Evolutionary conservation across 2,797 vertebrate genomes (phyloP).

Genomic region (Botia almorhae): DNA sequence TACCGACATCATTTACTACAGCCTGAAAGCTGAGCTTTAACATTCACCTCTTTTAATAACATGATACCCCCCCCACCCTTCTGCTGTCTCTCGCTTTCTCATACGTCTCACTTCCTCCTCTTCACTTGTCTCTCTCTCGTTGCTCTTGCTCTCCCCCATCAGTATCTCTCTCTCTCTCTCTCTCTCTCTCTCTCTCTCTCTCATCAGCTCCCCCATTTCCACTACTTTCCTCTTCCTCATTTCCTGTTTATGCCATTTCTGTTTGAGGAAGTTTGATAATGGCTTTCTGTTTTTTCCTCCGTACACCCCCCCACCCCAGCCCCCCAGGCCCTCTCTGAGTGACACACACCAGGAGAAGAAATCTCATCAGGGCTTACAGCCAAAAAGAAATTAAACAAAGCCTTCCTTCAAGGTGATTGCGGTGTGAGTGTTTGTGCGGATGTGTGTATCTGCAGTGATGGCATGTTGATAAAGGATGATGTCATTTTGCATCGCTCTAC

Average conservation of each 20-base stretch:
- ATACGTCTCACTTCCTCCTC: background rate
- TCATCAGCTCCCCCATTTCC: slow-evolving; percentile 22
- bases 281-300: slow-evolving; percentile 43
- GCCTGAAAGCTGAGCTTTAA: slow-evolving; percentile 72
- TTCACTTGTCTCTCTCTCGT: slow-evolving; percentile 1
- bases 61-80: slow-evolving; percentile 58
- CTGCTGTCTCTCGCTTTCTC: background rate
- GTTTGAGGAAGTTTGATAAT: slow-evolving; percentile 53
- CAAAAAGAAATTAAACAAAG: slow-evolving; percentile 81
- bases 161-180: background rate
- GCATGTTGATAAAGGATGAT: slow-evolving; percentile 41
- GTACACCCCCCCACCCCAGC: background rate
- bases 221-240: slow-evolving; percentile 47
- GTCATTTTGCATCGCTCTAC: slow-evolving; percentile 36
- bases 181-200: background rate
- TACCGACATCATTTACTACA: slow-evolving; percentile 72
- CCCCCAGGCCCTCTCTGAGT: slow-evolving; percentile 62
- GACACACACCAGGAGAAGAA: slow-evolving; percentile 76
- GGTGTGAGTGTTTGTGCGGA: slow-evolving; percentile 18
- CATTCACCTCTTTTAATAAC: slow-evolving; percentile 67
- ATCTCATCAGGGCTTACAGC: slow-evolving; percentile 75
- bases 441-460: slow-evolving; percentile 37
- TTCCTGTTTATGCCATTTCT: slow-evolving; percentile 55
- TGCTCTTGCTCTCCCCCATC: slow-evolving; percentile 7
- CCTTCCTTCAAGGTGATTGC: slow-evolving; percentile 69